Percentiles rank a stretch among this genome's conserved stretches.
Evolutionary conservation across 2,888 invertebrate genomes (phyloP).

Genomic region (Congeria kusceri): DNA sequence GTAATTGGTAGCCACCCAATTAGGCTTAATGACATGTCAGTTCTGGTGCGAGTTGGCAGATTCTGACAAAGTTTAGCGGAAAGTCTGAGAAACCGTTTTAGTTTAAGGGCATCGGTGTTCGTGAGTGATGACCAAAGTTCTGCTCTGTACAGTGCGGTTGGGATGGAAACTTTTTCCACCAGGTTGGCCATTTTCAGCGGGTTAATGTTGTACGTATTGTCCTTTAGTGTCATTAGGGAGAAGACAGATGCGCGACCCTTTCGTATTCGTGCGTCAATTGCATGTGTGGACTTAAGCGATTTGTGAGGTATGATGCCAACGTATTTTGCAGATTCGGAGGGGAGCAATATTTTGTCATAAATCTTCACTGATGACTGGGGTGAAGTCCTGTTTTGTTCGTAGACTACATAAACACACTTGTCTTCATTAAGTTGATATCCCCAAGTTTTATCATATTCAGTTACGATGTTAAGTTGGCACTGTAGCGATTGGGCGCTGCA

Average conservation of each 20-base stretch:
- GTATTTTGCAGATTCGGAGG: not conserved
- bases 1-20: not conserved
- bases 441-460: too few species aligned
- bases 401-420: not conserved
- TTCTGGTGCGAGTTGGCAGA: conserved; percentile 10
- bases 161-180: not conserved
- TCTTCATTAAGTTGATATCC: not conserved
- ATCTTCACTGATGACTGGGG: not conserved
- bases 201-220: not conserved
- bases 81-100: conserved; percentile 1
- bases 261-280: not conserved
- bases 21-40: not conserved
- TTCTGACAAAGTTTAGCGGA: not conserved
- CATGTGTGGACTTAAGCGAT: not conserved
- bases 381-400: not conserved
- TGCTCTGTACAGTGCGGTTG: conserved; percentile 7
- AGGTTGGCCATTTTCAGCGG: not conserved
- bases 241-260: conserved; percentile 11
- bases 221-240: not conserved
- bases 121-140: conserved; percentile 15
- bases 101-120: not conserved
- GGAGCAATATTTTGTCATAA: not conserved
- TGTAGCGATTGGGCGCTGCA: not conserved
- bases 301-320: not conserved
- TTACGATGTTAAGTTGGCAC: too few species aligned